Evolutionary conservation across 35 echinoderm and acorn worm genomes (phyloP).

Genomic region (Patiria miniata): DNA sequence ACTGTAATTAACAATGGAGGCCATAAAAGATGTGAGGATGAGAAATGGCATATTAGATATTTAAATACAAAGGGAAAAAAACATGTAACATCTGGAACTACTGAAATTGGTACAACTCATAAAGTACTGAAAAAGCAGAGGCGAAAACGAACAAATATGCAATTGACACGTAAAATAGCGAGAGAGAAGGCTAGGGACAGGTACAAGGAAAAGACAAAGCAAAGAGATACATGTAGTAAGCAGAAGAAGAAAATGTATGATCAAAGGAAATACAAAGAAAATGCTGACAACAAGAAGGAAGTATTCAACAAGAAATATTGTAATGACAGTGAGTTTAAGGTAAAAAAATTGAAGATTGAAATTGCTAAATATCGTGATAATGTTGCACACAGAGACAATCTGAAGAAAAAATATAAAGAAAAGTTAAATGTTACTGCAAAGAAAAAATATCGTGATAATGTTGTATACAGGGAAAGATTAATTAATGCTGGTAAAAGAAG

Average conservation of each 20-base stretch:
- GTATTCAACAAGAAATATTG: not conserved
- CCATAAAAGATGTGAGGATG: not conserved
- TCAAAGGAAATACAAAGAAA: not conserved
- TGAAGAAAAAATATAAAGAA: not conserved
- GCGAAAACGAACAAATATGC: not conserved
- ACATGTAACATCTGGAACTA: not conserved
- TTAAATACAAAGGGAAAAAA: not conserved
- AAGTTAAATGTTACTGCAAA: not conserved
- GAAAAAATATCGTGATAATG: not conserved
- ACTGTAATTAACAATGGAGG: not conserved
- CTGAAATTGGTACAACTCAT: not conserved
- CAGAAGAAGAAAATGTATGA: not conserved
- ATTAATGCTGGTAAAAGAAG: not conserved
- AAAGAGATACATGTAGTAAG: not conserved
- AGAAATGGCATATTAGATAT: not conserved
- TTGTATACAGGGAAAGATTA: not conserved
- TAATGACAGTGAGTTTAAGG: not conserved
- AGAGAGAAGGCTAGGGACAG: not conserved
- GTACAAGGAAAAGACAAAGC: not conserved
- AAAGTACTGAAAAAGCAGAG: not conserved
- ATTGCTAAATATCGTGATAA: no score
- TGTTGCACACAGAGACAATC: no score
- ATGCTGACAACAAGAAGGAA: no score
- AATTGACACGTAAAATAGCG: not conserved
- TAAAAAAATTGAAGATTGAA: not conserved